Percentiles rank a stretch among this genome's conserved stretches.
These are phyloP conservation scores for Gila robusta DNA, from an alignment of 2,797 vertebrate species.

Conservation along the genomic window DNA sequence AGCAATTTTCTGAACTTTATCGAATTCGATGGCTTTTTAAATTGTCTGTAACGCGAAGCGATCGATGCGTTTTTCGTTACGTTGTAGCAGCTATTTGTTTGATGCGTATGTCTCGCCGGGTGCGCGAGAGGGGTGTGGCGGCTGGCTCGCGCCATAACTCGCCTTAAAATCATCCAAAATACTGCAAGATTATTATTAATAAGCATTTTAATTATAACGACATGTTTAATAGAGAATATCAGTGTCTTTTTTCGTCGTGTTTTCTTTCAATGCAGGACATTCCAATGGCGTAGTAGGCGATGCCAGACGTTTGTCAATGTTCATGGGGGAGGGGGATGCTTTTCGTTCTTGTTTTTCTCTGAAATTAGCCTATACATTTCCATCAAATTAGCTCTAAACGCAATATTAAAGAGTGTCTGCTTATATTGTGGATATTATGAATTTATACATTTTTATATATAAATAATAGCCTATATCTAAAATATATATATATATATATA, in stretches of 20 bases:
- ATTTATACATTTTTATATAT: no score
- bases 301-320: neutral
- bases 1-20: rapidly evolving
- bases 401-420: no score
- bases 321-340: neutral
- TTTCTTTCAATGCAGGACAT: neutral
- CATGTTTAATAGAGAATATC: neutral
- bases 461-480: no score
- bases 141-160: neutral
- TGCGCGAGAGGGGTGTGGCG: conserved; percentile 25
- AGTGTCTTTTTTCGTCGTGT: neutral
- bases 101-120: neutral
- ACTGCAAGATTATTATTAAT: neutral
- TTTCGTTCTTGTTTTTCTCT: neutral
- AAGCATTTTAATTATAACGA: neutral
- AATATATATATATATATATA: no score
- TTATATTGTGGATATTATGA: no score
- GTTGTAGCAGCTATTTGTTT: neutral
- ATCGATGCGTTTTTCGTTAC: neutral
- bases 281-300: neutral
- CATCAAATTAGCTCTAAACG: no score
- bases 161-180: neutral
- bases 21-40: neutral
- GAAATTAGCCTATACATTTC: no score
- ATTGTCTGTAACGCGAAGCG: neutral